Evolutionary conservation across 2,888 invertebrate genomes (phyloP).

Genomic region (Steinernema carpocapsae): DNA sequence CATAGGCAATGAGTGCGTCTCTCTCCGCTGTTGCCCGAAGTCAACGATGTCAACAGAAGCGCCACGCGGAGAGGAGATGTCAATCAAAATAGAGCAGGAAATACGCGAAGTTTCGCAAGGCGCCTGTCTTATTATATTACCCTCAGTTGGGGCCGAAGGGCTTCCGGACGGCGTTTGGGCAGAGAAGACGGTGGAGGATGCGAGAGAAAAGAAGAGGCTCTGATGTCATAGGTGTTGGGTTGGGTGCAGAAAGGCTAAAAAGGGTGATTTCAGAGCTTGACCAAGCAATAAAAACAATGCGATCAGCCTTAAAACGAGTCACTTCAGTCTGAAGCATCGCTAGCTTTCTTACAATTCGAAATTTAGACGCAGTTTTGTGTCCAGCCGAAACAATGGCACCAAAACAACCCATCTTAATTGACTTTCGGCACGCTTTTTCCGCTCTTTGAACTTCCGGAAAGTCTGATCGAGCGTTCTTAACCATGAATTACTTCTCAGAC

Average conservation of each 20-base stretch:
- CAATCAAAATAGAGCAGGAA: slow-evolving; percentile 17
- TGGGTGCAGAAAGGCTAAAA: background rate
- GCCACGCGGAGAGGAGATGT: background rate
- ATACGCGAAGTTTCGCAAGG: background rate
- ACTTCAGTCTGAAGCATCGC: no score
- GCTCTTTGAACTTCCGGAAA: no score
- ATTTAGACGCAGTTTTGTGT: no score
- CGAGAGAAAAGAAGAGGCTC: background rate
- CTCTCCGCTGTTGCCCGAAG: slow-evolving; percentile 19
- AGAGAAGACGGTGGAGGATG: background rate
- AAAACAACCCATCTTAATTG: no score
- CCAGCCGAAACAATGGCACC: no score
- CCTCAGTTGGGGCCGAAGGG: background rate
- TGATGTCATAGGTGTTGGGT: background rate
- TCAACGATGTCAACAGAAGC: background rate
- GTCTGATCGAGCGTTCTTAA: no score
- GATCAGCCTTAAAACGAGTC: no score
- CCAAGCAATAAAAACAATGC: no score
- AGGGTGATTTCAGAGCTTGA: no score
- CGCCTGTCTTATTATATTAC: slow-evolving; percentile 23
- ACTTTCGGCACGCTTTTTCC: no score
- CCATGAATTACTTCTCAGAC: no score
- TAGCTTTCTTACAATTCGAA: no score
- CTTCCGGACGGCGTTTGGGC: background rate
- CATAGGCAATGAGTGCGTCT: slow-evolving; percentile 13